Evolutionary conservation across 2,888 invertebrate genomes (phyloP), one percentile per base, ranked within the genome.

Genomic region (Cheilosia soror): DNA sequence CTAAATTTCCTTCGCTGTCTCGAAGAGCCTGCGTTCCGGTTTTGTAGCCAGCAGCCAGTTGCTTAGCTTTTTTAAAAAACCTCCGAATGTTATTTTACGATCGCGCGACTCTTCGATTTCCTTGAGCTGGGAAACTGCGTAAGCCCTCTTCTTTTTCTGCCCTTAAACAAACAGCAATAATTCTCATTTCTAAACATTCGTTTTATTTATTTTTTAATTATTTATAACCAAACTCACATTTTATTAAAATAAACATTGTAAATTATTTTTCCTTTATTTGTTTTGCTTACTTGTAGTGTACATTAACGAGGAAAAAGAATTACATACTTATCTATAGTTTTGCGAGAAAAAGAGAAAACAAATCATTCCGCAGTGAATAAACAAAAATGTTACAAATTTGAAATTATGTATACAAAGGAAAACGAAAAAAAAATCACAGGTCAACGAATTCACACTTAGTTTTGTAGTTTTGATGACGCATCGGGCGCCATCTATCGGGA

Each of bases 171-270:
- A n/a, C n/a, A n/a, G n/a, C 3, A 60, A 27, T 9, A 37, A 29
- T 25, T 29, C 27, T 62, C 69, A 9, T 68, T 69, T 53, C 68
- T 77, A 69, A 55, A 69, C 58, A 55, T 47, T 68, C 49, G 49
- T 68, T 68, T 44, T 72, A 33, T 62, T 62, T 53, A 47, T 62
- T 68, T 75, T 53, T 42, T 47, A 76, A 27, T 76, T 71, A 69
- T 58, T 73, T 37, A 72, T 78, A 65, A 73, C 73, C 49, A 55
- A 83, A 83, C 73, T 68, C 68, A 83, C 68, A 73, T 69, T 72
- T 62, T 51, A 29, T 57, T 62, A 53, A 84, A 84, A 75, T 75
- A 69, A 69, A 65, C 7, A 29, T 55, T 42, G 42, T 55, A 65
- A 57, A 66, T 44, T 47, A 58, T 53, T 47, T 47, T 31, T 33